Base-by-base conservation (phyloP, 2,888 invertebrate species). In the Alviniconcha strummeri region DNA sequence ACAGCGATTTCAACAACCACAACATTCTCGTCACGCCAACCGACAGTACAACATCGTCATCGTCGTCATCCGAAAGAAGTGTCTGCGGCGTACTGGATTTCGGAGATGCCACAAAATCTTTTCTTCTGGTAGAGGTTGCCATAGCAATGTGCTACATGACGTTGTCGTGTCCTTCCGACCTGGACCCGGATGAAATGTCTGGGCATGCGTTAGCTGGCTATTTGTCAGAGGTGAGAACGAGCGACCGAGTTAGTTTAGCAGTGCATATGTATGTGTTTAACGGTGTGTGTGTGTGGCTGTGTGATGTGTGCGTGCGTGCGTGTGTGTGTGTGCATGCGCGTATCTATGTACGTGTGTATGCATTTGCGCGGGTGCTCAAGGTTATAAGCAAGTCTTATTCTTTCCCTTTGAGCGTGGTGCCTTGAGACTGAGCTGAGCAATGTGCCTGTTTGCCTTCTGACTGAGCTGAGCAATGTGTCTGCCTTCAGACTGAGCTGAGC, bases 1-100 rank as follows among this genome's bases (percentile, higher is more conserved):
- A 98, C 92, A 98, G 98, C 0, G 98, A 98, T 92, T 95, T 97
- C 84, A 98, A 98, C 92, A 98, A 98, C 91, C 97, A 97, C 93
- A 98, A 98, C 93, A 95, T 98, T 6, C 92, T 98, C 7, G 96
- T 96, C 0, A 76, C 67, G 19, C 60, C 80, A 67, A 93, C 11
- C 19, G 60, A 6, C 13, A 19, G 57, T 9, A 75, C 17, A 7
- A 11, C 11, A 8, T 77, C 79, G 13, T 52, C 79, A 7, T 19
- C 67, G 5, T n/a, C 79, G 57, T 52, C 64, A 94, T 19, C 7
- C 8, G 95, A 95, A 54, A 95, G 95, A 93, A 94, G 94, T 81
- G 94, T 97, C 11, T 93, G 94, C 3, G 97, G 96, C 0, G 94
- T 98, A 80, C 95, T 98, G 17, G 98, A 98, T 94, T 98, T 98